phyloP scores from a whole-genome alignment of 2,113 vertebrate genomes.

The Tychaedon coryphoeus region DNA sequence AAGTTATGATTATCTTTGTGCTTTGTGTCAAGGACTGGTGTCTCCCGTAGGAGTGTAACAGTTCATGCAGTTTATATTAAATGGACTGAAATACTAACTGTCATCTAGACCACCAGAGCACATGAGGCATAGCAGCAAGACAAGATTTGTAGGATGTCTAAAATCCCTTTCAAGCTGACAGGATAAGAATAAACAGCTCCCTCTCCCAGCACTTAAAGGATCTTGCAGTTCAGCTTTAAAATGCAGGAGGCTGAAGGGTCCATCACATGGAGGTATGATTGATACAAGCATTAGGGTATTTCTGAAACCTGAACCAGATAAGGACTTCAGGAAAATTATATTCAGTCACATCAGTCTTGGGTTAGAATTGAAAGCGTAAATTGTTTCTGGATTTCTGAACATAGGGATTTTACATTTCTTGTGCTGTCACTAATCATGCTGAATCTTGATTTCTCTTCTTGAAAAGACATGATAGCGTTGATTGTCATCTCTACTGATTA shows the following conservation, averaged over 20 bases:
- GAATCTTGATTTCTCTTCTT: background rate
- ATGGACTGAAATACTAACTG: background rate
- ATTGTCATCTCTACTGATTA: background rate
- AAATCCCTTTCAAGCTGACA: background rate
- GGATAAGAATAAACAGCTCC: background rate
- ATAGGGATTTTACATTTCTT: background rate
- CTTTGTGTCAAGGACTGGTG: background rate
- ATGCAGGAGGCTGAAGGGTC: background rate
- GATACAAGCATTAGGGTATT: background rate
- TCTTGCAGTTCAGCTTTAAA: background rate
- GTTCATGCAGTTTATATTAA: conserved; percentile 6
- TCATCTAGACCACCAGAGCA: conserved; percentile 11
- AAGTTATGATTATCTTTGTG: background rate
- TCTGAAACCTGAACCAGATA: background rate
- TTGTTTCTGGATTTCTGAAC: background rate
- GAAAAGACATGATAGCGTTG: background rate
- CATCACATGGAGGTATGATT: background rate
- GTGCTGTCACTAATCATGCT: background rate
- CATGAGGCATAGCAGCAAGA: background rate
- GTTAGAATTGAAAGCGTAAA: background rate
- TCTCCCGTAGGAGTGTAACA: background rate
- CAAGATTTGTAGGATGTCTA: background rate
- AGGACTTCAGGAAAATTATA: background rate
- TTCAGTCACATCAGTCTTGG: background rate
- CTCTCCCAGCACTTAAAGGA: background rate